Percentiles rank a stretch among this genome's conserved stretches.
Conservation (phyloP, 2,113 vertebrate species). For the Carassius carassius region DNA sequence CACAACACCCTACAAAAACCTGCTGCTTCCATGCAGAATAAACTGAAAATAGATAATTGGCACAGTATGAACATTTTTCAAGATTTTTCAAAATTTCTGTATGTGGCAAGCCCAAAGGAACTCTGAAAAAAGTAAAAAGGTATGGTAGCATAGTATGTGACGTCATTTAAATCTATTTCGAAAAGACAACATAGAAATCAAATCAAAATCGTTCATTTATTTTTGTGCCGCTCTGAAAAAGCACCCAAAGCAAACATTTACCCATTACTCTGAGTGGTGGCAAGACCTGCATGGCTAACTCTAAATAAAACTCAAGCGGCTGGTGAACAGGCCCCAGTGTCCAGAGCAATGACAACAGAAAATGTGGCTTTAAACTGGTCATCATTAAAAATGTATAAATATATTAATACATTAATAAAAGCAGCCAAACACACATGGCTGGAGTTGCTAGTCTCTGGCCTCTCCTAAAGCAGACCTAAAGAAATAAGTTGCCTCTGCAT, state of each 20-base stretch:
- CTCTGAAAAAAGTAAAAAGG: slow-evolving; percentile 8
- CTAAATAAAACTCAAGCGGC: slow-evolving; percentile 60
- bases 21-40: background rate
- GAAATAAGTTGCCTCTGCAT: slow-evolving; percentile 65
- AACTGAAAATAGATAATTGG: background rate
- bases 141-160: background rate
- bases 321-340: slow-evolving; percentile 68
- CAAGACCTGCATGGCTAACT: slow-evolving; percentile 45
- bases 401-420: slow-evolving; percentile 68
- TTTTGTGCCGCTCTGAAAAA: slow-evolving; percentile 55
- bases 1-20: background rate
- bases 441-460: slow-evolving; percentile 35
- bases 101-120: background rate
- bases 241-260: slow-evolving; percentile 68
- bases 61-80: background rate
- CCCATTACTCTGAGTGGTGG: slow-evolving; percentile 57
- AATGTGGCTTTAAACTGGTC: slow-evolving; percentile 69
- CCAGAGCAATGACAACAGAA: slow-evolving; percentile 62
- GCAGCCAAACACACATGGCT: slow-evolving; percentile 39
- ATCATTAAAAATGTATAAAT: slow-evolving; percentile 68
- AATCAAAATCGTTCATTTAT: slow-evolving; percentile 46
- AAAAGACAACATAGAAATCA: slow-evolving; percentile 50
- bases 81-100: background rate
- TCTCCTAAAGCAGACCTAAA: slow-evolving; percentile 59
- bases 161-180: slow-evolving; percentile 5